Base-by-base conservation (phyloP, 2,113 vertebrate species). In the Ameiurus melas region DNA sequence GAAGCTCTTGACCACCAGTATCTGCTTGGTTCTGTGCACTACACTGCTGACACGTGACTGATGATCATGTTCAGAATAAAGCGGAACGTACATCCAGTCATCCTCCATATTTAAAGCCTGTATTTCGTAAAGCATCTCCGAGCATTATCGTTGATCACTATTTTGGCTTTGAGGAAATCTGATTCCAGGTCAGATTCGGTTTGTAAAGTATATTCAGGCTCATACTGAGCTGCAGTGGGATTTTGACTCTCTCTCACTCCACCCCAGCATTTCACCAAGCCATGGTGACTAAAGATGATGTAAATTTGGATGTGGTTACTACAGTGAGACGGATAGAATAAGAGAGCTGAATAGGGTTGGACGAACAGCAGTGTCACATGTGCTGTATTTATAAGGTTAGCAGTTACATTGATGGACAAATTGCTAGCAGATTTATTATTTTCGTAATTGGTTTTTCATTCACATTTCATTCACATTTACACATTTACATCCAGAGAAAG, bases 221-320 rank as follows among this genome's bases (percentile, higher is more conserved):
- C 6, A 4, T 25, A 5, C 22, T 47, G 70, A 47, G 25, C 36
- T 27, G 71, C 36, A 47, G 16, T 36, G 66, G 9, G 39, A 30
- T 30, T 47, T 16, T 25, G 57, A 78, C 73, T 79, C 51, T 36
- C 13, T 79, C 27, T 83, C 53, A 66, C 43, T 51, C 30, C 27
- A 33, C 33, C 39, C 12, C 30, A 36, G 36, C 66, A 39, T n/a
- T 85, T 33, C 57, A 86, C 77, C 82, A 84, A 83, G 22, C 47
- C 85, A 30, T 78, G 5, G 8, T 66, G 60, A 51, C 60, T 25
- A 36, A 25, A 39, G 83, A 79, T 86, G 82, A 85, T 89, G 77
- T 89, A 75, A 91, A 75, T 88, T 53, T 90, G 53, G 55, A 83
- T 87, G 57, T 25, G 36, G 64, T 88, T 84, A 79, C 78, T 43